Percentiles rank a stretch among this genome's conserved stretches.
phyloP scores from a whole-genome alignment of 2,113 vertebrate species.

The Cavia porcellus region DNA sequence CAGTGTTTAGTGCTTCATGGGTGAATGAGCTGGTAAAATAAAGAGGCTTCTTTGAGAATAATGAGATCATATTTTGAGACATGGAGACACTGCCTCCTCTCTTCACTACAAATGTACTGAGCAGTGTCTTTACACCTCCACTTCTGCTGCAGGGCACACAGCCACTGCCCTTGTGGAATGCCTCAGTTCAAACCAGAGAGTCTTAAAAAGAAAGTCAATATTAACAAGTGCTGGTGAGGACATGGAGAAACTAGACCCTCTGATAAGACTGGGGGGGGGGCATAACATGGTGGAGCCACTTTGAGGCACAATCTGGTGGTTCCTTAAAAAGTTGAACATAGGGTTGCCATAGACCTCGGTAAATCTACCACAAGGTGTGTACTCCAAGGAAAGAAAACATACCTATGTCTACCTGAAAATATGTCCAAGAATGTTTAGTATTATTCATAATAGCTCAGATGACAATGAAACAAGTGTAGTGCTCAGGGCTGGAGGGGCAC shows the following conservation, averaged over 20 bases:
- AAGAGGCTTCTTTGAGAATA: background rate
- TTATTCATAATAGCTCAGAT: background rate
- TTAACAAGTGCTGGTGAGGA: background rate
- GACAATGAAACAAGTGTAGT: background rate
- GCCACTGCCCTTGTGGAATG: background rate
- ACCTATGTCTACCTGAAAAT: background rate
- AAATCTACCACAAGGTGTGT: background rate
- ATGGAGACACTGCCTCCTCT: background rate
- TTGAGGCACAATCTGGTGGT: background rate
- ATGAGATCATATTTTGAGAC: background rate
- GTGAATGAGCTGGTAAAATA: background rate
- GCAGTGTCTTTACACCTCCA: background rate
- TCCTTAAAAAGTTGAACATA: background rate
- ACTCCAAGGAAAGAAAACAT: background rate
- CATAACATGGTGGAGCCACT: background rate
- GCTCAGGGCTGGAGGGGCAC: background rate
- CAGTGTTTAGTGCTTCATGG: background rate
- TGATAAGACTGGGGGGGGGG: background rate
- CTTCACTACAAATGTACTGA: background rate
- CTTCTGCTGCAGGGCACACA: background rate
- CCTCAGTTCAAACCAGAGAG: background rate
- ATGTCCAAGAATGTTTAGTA: background rate
- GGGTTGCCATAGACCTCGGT: background rate
- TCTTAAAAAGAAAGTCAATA: background rate
- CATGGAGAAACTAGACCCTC: background rate